A percentile compares a stretch with the other conserved stretches of the same genome.
These are phyloP conservation scores for Dicaeum eximium DNA, from an alignment of 2,113 vertebrate species.

Conservation along the genomic window DNA sequence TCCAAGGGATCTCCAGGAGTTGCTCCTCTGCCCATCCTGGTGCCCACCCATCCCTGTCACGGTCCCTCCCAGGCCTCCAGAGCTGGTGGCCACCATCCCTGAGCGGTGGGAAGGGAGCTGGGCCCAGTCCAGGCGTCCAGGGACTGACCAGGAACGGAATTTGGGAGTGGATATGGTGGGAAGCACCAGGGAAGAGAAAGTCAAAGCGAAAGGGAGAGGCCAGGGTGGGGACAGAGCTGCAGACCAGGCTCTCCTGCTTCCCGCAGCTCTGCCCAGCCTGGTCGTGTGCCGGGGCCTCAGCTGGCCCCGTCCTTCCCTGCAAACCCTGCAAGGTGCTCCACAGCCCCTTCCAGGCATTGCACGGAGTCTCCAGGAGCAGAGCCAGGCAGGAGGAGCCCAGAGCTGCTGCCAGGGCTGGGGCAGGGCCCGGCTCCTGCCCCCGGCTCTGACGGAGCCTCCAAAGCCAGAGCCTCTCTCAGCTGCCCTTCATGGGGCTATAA, in stretches of 20 bases:
- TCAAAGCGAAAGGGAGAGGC: not conserved
- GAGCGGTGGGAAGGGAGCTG: not conserved
- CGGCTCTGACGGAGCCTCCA: conserved; percentile 53
- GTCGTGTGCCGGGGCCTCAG: not conserved
- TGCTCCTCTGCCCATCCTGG: not conserved
- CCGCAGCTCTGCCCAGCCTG: not conserved
- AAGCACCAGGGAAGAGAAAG: not conserved
- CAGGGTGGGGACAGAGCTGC: not conserved
- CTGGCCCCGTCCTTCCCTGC: not conserved
- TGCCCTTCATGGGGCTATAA: conserved; percentile 74
- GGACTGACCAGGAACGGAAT: not conserved
- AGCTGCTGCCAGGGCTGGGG: conserved; percentile 46
- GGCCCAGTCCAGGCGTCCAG: not conserved
- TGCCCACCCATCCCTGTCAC: fast-evolving
- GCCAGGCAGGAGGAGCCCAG: conserved; percentile 44
- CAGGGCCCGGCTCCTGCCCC: conserved; percentile 40
- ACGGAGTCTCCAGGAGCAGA: not conserved
- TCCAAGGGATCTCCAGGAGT: not conserved
- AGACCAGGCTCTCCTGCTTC: not conserved
- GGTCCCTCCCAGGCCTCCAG: fast-evolving
- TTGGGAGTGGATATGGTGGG: not conserved
- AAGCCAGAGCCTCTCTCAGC: conserved; percentile 45
- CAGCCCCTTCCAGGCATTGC: conserved; percentile 34
- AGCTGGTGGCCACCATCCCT: not conserved
- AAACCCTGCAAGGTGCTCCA: not conserved